phyloP scores from a whole-genome alignment of 23 tunicate genomes.

The Trididemnum miniatum region DNA sequence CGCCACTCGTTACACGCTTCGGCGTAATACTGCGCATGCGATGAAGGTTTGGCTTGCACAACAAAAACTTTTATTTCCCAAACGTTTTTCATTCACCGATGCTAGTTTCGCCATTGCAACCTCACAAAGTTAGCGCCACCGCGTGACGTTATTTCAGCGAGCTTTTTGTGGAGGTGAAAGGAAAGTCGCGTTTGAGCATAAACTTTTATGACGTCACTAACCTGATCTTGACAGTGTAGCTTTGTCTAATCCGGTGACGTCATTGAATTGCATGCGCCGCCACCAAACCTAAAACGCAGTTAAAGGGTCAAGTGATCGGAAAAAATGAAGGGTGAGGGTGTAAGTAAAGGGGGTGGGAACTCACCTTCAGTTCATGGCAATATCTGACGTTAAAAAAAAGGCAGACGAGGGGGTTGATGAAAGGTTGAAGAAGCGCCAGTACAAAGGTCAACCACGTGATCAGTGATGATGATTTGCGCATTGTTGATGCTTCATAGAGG shows the following conservation, averaged over 20 bases:
- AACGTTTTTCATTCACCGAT: too few species aligned
- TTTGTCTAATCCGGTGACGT: background rate
- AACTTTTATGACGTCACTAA: background rate
- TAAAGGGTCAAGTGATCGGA: too few species aligned
- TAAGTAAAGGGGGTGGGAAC: background rate
- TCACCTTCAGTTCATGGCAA: constrained; percentile 78
- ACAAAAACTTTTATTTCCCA: too few species aligned
- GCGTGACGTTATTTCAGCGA: too few species aligned
- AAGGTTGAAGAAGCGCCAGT: constrained; percentile 76
- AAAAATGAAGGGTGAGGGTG: too few species aligned
- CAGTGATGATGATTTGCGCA: constrained; percentile 44
- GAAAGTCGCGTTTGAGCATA: too few species aligned
- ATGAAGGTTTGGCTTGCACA: too few species aligned
- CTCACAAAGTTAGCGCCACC: too few species aligned
- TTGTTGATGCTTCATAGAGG: constrained; percentile 65
- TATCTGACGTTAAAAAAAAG: constrained; percentile 70
- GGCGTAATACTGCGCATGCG: too few species aligned
- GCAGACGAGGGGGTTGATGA: constrained; percentile 83
- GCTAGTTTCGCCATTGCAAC: too few species aligned
- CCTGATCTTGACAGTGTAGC: background rate
- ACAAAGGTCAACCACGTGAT: constrained; percentile 79
- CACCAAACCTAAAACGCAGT: background rate
- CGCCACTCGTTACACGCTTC: too few species aligned
- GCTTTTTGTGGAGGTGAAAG: too few species aligned
- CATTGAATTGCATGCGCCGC: background rate